phyloP scores from a whole-genome alignment of 1,140 invertebrate genomes.

The Drosophila dunni region DNA sequence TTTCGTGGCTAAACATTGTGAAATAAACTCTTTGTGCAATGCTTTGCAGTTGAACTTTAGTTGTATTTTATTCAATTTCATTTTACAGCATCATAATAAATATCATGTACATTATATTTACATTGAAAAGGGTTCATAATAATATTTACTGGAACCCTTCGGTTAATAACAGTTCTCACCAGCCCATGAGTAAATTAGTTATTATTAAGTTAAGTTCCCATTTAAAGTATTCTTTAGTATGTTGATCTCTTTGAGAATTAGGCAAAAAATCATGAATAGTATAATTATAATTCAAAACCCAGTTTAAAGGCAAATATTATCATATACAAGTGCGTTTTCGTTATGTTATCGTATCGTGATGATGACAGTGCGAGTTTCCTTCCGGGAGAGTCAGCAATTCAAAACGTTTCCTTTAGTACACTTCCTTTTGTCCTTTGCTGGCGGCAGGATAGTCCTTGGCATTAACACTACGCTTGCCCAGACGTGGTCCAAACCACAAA shows the following conservation, averaged over 20 bases:
- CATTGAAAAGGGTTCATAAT: constrained; percentile 23
- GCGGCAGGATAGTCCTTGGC: constrained; percentile 48
- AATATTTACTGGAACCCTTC: constrained; percentile 21
- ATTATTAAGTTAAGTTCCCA: constrained; percentile 51
- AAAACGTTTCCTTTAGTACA: constrained; percentile 45
- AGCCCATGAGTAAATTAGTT: constrained; percentile 58
- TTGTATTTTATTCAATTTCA: constrained; percentile 17
- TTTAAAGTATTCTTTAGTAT: constrained; percentile 59
- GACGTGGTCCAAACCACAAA: constrained; percentile 87
- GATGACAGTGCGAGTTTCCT: not conserved
- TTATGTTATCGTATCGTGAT: not conserved
- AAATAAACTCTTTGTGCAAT: constrained; percentile 1
- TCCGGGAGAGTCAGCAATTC: not conserved
- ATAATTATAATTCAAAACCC: constrained; percentile 16
- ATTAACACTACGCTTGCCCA: constrained; percentile 84
- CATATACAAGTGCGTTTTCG: constrained; percentile 16
- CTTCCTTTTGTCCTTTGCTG: constrained; percentile 67
- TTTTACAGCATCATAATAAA: constrained; percentile 9
- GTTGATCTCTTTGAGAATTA: constrained; percentile 43
- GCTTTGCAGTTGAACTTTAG: constrained; percentile 32
- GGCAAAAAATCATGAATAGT: constrained; percentile 2
- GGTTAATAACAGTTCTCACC: constrained; percentile 67
- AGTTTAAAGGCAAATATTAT: constrained; percentile 10
- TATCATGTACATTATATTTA: constrained; percentile 48
- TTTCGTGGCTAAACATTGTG: not conserved